Percentiles rank a stretch among this genome's conserved stretches.
These are phyloP conservation scores for Phragmatobia fuliginosa DNA, from an alignment of 2,888 invertebrate species.

Conservation along the genomic window DNA sequence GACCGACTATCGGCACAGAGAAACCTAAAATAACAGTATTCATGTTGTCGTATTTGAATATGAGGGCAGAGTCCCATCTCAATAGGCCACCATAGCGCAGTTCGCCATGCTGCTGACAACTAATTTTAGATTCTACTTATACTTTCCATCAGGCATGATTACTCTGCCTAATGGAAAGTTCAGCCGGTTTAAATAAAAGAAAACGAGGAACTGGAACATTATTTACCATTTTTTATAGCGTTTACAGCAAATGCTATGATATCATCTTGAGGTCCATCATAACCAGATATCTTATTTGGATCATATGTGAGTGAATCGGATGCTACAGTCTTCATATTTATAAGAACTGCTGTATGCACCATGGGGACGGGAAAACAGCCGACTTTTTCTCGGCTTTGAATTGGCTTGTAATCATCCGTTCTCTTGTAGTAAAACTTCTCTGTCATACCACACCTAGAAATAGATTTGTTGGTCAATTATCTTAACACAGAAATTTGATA, in stretches of 20 bases:
- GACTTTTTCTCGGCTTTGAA: conserved; percentile 88
- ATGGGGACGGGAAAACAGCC: conserved; percentile 96
- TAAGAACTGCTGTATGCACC: conserved; percentile 95
- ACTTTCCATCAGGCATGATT: neutral
- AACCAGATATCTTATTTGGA: conserved; percentile 86
- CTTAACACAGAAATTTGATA: neutral
- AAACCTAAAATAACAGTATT: no score
- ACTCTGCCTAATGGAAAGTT: no score
- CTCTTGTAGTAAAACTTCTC: conserved; percentile 93
- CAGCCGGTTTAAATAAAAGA: no score
- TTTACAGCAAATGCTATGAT: conserved; percentile 96
- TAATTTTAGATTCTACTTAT: neutral
- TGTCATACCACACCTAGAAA: conserved; percentile 91
- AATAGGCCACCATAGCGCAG: no score
- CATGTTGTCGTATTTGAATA: no score
- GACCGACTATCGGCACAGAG: no score
- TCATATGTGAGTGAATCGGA: conserved; percentile 92
- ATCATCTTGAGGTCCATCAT: conserved; percentile 94
- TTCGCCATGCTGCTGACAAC: no score
- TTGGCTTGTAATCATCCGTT: conserved; percentile 94
- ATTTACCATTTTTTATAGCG: conserved; percentile 88
- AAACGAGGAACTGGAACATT: neutral
- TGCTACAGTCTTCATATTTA: conserved; percentile 88
- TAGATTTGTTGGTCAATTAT: neutral
- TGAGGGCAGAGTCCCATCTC: no score